Evolutionary conservation across 2,113 vertebrate species (phyloP).

Genomic region (Alces alces): DNA sequence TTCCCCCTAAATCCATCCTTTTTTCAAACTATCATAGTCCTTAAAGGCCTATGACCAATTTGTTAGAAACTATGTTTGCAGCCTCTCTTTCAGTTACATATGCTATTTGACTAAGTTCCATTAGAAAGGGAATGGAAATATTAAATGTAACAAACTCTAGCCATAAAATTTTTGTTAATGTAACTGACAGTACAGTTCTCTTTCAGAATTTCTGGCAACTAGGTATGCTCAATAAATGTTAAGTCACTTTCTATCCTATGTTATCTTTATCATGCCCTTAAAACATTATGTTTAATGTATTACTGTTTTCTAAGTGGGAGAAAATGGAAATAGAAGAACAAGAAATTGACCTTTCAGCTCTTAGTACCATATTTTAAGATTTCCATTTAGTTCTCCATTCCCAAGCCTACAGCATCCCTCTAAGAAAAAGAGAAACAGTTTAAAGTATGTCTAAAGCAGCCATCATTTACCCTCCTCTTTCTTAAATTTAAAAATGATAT

Average conservation of each 20-base stretch:
- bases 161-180: neutral
- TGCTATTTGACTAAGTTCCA: neutral
- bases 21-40: neutral
- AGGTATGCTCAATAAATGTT: neutral
- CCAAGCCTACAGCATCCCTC: neutral
- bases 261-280: neutral
- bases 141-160: neutral
- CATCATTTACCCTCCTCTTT: neutral
- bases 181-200: neutral
- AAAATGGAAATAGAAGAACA: neutral
- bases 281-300: neutral
- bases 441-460: neutral
- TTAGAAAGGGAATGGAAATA: neutral
- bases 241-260: neutral
- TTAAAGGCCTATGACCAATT: neutral
- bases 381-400: neutral
- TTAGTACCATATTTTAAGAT: neutral
- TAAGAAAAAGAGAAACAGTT: neutral
- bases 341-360: neutral
- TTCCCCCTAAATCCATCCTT: neutral
- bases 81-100: neutral
- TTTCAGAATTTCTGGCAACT: neutral
- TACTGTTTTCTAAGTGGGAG: neutral
- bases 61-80: neutral
- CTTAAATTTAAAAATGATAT: slow-evolving; percentile 26